Evolutionary conservation across 2,113 vertebrate species (phyloP).

Genomic region (Jacana jacana): DNA sequence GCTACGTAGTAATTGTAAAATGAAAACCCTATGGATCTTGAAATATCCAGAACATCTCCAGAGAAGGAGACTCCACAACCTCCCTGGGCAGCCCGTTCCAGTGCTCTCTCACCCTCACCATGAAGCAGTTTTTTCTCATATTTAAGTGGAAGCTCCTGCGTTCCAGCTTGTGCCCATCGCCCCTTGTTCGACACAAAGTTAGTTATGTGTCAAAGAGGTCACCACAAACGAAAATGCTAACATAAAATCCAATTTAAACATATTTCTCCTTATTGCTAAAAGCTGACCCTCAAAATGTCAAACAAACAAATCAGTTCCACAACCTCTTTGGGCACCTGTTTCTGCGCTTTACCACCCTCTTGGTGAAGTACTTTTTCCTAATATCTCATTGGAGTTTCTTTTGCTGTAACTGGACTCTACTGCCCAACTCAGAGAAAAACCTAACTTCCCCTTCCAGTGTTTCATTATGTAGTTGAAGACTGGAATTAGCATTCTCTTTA

Average conservation of each 20-base stretch:
- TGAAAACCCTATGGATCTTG: not conserved
- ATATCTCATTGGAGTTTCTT: not conserved
- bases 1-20: not conserved
- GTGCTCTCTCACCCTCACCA: no score
- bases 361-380: not conserved
- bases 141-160: no score
- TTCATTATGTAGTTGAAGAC: not conserved
- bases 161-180: no score
- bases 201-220: not conserved
- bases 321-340: not conserved
- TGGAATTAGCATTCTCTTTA: not conserved
- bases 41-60: no score
- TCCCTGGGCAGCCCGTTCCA: no score
- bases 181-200: not conserved
- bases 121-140: no score
- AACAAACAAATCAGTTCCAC: not conserved
- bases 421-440: not conserved
- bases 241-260: not conserved
- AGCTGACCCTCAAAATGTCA: not conserved
- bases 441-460: not conserved
- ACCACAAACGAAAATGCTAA: not conserved
- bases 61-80: no score
- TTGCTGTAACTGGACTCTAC: not conserved
- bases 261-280: not conserved
- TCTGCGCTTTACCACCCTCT: not conserved